Base-by-base conservation (phyloP, 2,888 invertebrate species). In the Nebria brevicollis region DNA sequence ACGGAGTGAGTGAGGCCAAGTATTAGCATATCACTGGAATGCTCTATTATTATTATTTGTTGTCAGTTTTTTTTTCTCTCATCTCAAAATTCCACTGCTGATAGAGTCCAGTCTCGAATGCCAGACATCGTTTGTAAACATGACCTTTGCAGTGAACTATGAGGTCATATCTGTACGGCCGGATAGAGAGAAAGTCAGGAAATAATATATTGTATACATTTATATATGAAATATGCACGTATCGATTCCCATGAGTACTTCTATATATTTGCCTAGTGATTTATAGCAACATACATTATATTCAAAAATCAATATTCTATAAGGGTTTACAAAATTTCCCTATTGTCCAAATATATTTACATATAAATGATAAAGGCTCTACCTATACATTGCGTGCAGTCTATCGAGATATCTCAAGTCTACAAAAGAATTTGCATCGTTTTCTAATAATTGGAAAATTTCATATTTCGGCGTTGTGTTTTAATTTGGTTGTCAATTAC, bases 141-240 rank as follows among this genome's bases (percentile, higher is more conserved):
- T 65, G 81, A 81, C 81, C 81, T 81, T 81, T 81, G 75, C 72
- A 41, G 72, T 81, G 81, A 81, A 81, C 81, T 76, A 81, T 81
- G 76, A 81, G 81, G 75, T 76, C 81, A 81, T 65, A 73, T 41
- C 66, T 26, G 66, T 54, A 11, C 54, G 54, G 20, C 80, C 72
- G 81, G 34, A 41, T 34, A 72, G 42, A 73, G 73, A 73, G 26
- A 73, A 73, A 73, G 70, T 34, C 15, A 26, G 70, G 25, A 70
- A 54, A 13, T 54, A 54, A 54, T 54, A 54, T 54, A 54, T 54
- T 54, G 54, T 8, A 54, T 54, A 34, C 34, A 54, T 54, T 54
- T 54, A 54, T 54, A 54, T 54, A 54, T 54, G 54, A 54, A 54
- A 54, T 13, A 54, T 54, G 54, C 54, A 54, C 13, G 54, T 6